Evolutionary conservation across 2,888 invertebrate species (phyloP), one percentile per base, ranked within the genome.

Genomic region (Kryphioiulus occultus): DNA sequence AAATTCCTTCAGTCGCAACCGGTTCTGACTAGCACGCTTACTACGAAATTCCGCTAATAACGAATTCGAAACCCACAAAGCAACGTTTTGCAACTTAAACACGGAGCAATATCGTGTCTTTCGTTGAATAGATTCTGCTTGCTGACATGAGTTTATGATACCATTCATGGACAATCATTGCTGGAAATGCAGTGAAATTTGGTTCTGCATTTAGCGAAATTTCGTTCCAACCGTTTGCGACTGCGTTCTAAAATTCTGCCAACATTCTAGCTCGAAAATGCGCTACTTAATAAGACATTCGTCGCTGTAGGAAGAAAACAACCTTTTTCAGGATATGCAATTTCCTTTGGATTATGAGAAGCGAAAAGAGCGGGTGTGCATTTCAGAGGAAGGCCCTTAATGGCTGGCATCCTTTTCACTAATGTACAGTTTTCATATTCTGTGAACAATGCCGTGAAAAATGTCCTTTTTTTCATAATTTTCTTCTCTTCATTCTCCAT

Each of bases 381-480:
- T 32, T 78, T 78, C 30, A 78, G 30, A 30, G 78, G 30, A 78
- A 78, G 78, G 26, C 17, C 78, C 78, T 26, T 30, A 30, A 78
- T 78, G 78, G 30, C 78, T 78, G 78, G 78, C 78, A 78, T 78
- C 78, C 78, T 78, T 68, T 78, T 78, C 78, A 78, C 78, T 78
- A 78, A 26, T 78, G 78, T 78, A 78, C 78, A 78, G 78, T 78
- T 78, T 78, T 78, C 78, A 78, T 78, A 78, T 78, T 78, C 78
- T 78, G 78, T 78, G 78, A 78, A 78, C 78, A 78, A 78, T 78
- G 78, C 78, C 78, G 78, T 78, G 78, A 78, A 78, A 78, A 78
- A 78, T 78, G 78, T 78, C 78, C 78, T 78, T 78, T 78, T n/a
- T 68, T 78, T 78, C 30, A 78, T 78, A 78, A 78, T 78, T 78